phyloP scores from a whole-genome alignment of 2,113 vertebrate species.

The Glaucidium brasilianum region DNA sequence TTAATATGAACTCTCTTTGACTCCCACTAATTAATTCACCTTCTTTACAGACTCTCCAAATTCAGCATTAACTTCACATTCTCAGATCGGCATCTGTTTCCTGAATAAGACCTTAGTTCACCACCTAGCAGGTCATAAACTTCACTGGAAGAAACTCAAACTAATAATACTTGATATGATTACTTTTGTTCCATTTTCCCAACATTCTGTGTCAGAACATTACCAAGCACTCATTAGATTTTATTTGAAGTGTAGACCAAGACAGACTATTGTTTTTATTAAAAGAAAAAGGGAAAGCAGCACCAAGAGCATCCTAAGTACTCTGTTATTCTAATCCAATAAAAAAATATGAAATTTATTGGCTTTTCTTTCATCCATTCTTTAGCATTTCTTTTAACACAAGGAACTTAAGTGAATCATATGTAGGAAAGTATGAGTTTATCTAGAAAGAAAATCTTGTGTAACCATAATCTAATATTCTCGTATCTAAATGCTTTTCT shows the following conservation, averaged over 20 bases:
- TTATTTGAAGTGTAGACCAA: constrained; percentile 25
- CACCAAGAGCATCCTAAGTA: neutral
- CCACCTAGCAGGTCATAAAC: constrained; percentile 10
- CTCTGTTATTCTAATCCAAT: neutral
- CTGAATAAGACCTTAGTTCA: constrained; percentile 8
- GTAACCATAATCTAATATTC: neutral
- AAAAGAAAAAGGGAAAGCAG: constrained; percentile 13
- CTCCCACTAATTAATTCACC: neutral
- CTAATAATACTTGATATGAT: neutral
- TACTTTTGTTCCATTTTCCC: constrained; percentile 31
- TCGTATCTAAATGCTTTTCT: neutral
- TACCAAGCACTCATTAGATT: constrained; percentile 26
- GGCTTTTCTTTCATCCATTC: neutral
- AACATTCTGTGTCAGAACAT: neutral
- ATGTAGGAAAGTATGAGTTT: neutral
- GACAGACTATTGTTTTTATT: neutral
- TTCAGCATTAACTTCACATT: neutral
- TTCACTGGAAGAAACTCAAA: constrained; percentile 29
- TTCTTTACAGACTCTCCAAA: neutral
- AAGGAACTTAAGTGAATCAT: neutral
- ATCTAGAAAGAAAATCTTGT: neutral
- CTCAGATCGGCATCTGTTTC: constrained; percentile 20
- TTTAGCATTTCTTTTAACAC: neutral
- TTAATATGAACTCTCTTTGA: neutral
- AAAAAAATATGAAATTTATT: neutral